phyloP scores from a whole-genome alignment of 2,888 invertebrate genomes.

The Drosophila borealis region DNA sequence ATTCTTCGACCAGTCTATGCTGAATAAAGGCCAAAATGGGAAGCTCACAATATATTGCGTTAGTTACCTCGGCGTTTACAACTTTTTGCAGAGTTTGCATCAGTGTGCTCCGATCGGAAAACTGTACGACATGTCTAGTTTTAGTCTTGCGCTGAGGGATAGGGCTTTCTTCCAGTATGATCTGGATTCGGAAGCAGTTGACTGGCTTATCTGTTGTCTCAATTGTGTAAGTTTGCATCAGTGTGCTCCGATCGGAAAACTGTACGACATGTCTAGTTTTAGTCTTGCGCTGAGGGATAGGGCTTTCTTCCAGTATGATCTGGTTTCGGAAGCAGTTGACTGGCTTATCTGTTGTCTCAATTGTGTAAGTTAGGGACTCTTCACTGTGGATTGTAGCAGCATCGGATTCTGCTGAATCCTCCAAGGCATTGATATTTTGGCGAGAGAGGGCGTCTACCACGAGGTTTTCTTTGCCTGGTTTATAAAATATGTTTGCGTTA shows the following conservation, averaged over 20 bases:
- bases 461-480: background rate
- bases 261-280: no score
- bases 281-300: no score
- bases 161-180: background rate
- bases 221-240: no score
- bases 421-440: background rate
- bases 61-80: no score
- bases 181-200: background rate
- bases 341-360: no score
- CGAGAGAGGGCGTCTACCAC: background rate
- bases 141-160: background rate
- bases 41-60: no score
- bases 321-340: no score
- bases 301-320: no score
- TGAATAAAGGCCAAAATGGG: background rate
- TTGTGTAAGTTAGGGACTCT: no score
- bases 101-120: background rate
- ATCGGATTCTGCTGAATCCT: background rate
- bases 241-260: no score
- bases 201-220: background rate
- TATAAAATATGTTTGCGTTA: background rate
- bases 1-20: background rate
- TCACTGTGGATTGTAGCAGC: no score
- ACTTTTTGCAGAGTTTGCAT: no score
- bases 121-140: background rate